A percentile compares a stretch with the other conserved stretches of the same genome.
Evolutionary conservation across 2,888 invertebrate genomes (phyloP).

Genomic region (Mantis religiosa): DNA sequence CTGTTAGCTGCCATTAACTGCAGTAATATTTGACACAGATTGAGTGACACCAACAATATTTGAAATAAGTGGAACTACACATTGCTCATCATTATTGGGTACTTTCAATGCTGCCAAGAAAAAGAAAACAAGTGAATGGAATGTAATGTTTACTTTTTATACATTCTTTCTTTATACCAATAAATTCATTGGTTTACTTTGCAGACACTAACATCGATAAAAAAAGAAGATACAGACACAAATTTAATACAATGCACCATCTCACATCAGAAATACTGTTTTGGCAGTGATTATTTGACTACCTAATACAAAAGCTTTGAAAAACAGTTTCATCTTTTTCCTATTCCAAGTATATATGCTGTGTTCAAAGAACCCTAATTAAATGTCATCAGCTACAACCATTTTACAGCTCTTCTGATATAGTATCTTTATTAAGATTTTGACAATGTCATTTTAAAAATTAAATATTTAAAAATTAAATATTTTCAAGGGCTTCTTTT

Average conservation of each 20-base stretch:
- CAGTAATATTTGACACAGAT: neutral
- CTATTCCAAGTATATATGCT: too few species aligned
- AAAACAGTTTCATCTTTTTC: too few species aligned
- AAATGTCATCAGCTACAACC: neutral
- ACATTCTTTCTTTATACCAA: neutral
- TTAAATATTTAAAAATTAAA: neutral
- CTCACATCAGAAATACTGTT: neutral
- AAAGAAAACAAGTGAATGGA: neutral
- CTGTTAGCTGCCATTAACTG: neutral
- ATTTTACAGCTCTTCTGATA: neutral
- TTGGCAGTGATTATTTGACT: neutral
- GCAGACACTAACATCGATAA: neutral
- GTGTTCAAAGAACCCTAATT: neutral
- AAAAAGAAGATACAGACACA: neutral
- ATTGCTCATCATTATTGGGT: neutral
- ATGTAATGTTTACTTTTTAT: neutral
- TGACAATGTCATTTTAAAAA: neutral
- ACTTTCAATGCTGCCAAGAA: neutral
- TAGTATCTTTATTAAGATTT: neutral
- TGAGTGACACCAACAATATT: neutral
- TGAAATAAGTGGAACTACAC: neutral
- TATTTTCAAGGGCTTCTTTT: neutral
- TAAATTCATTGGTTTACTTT: neutral
- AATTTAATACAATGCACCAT: neutral
- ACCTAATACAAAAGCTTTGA: neutral